A percentile compares a stretch with the other conserved stretches of the same genome.
Evolutionary conservation across 2,888 invertebrate genomes (phyloP).

Genomic region (Cacoxenus indagator): DNA sequence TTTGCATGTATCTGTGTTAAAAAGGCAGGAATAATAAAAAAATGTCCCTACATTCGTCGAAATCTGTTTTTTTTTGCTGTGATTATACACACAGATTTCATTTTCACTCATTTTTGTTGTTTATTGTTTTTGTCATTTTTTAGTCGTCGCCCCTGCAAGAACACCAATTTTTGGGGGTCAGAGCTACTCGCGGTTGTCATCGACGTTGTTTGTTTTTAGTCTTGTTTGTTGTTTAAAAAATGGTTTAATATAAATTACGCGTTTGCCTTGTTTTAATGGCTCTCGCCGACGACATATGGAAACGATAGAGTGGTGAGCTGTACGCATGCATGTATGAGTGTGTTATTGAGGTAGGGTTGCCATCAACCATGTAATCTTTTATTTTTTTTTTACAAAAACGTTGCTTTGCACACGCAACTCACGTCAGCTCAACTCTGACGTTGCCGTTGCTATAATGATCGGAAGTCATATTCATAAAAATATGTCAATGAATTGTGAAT

Average conservation of each 20-base stretch:
- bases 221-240: slow-evolving; percentile 44
- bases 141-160: slow-evolving; percentile 13
- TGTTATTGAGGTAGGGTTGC: slow-evolving; percentile 9
- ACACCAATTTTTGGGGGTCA: background rate
- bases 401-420: slow-evolving; percentile 22
- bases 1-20: slow-evolving; percentile 46
- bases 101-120: background rate
- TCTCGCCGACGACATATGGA: slow-evolving; percentile 14
- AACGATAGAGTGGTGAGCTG: background rate
- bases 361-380: background rate
- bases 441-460: slow-evolving; percentile 47
- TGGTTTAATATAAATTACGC: slow-evolving; percentile 57
- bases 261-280: slow-evolving; percentile 62
- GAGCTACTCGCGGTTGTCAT: slow-evolving; percentile 25
- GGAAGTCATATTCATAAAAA: slow-evolving; percentile 63
- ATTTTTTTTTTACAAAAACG: background rate
- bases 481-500: slow-evolving; percentile 63
- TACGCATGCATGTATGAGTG: background rate
- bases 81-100: slow-evolving; percentile 49
- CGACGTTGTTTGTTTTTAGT: slow-evolving; percentile 30
- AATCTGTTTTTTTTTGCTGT: slow-evolving; percentile 64
- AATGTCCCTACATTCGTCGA: slow-evolving; percentile 48
- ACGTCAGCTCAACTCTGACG: background rate
- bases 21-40: background rate
- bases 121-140: slow-evolving; percentile 33